Base-by-base conservation (phyloP, 2,888 invertebrate species). In the Leptopilina syphax region DNA sequence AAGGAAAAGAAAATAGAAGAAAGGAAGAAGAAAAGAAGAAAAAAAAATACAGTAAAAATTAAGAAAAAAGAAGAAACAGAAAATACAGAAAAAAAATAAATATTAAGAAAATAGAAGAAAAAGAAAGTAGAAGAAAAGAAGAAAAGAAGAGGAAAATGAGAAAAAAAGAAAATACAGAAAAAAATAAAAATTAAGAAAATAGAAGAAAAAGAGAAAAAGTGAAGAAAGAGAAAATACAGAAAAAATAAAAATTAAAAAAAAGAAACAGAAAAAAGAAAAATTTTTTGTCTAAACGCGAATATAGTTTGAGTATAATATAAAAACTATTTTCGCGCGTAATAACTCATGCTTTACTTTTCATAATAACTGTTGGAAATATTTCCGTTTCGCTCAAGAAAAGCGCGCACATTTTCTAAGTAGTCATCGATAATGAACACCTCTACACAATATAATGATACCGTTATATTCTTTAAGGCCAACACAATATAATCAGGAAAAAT, bases 321-420 rank as follows among this genome's bases (percentile, higher is more conserved):
- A 34, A 34, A 34, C 34, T 34, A 34, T 34, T 73, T 47, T 73
- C 54, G 70, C 70, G 70, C 70, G 57, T 73, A 73, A 73, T 73
- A 73, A 73, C 50, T 73, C 34, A 73, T 54, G 27, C 50, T 34
- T 34, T 12, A 57, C 60, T 54, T 54, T 34, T 34, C 34, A 34
- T 27, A 34, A 73, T 73, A 73, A 54, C 70, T 54, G 57, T 54
- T 18, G 27, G 70, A 73, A 10, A 54, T 34, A 34, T 34, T 73
- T 73, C 57, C 73, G 73, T 73, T 73, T 57, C 73, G 57, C 57
- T 57, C 27, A 73, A 73, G 73, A 73, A 73, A 73, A 73, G 73
- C 13, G 13, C 50, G 10, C 7, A 47, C 50, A 50, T 73, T 73
- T 73, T 73, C 57, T 57, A 73, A 27, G 73, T 73, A 73, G 73